Evolutionary conservation across 2,888 invertebrate genomes (phyloP), one percentile per base, ranked within the genome.

Genomic region (Biston stratarius): DNA sequence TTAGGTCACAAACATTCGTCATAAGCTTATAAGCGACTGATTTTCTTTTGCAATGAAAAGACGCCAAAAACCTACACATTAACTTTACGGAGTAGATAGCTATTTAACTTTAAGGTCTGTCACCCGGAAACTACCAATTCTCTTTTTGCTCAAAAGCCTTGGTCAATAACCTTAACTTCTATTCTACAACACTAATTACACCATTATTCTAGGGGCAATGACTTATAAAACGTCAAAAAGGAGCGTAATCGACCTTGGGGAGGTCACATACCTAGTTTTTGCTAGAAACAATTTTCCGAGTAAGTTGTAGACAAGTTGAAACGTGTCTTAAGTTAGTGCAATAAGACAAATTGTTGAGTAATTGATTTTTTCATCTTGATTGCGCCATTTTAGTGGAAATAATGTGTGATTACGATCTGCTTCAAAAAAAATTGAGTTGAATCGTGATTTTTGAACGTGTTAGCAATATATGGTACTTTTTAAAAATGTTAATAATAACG

Each of bases 151-250:
- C 44, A 53, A 68, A 67, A 67, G 34, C 64, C 68, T 68, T 56
- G 60, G 68, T 68, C 71, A 66, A 67, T 67, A 69, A 75, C 76
- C 77, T 57, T 52, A n/a, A 69, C 65, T 62, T 61, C 61, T 71
- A 78, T 77, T 77, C 74, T 83, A 78, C 74, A 77, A 79, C 77
- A 83, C 81, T 84, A 86, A 85, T 85, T 85, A 84, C 78, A 76
- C 81, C 76, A 86, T 88, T 86, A 87, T 84, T 80, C 76, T 70
- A 65, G 76, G 84, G 77, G 69, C 84, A 72, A 74, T 77, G 82
- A 86, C 80, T 82, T 68, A 56, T 66, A 48, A 61, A 65, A 66
- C 74, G 67, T 57, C 53, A 53, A 57, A 69, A 70, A 71, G 70
- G 74, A 77, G 76, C 75, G 67, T 64, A 49, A 42, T 62, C 78